These are phyloP conservation scores for Acrossocheilus wenchowensis DNA, from an alignment of 2,797 vertebrate species.

Conservation along the genomic window DNA sequence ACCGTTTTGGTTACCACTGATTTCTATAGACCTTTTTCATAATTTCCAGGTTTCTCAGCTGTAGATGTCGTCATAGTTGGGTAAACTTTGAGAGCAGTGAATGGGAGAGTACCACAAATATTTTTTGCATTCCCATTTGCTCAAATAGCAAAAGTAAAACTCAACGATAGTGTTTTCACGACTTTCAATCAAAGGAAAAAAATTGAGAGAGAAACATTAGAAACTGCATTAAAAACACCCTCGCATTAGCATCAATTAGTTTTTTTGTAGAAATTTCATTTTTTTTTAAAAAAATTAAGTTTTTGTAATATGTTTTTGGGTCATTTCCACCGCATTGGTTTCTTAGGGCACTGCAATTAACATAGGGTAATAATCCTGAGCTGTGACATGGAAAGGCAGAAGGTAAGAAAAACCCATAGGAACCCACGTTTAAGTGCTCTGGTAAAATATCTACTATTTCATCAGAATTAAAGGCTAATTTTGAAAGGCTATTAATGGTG, in stretches of 20 bases:
- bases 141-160: neutral
- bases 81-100: neutral
- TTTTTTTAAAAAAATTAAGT: neutral
- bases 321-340: neutral
- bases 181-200: no score
- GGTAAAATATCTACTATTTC: neutral
- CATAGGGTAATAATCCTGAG: neutral
- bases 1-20: neutral
- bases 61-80: no score
- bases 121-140: neutral
- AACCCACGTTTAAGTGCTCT: neutral
- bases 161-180: no score
- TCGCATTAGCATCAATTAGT: no score
- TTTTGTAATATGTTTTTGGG: neutral
- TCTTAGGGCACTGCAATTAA: neutral
- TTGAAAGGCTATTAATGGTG: neutral
- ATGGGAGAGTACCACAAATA: neutral
- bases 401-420: neutral
- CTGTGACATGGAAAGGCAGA: constrained; percentile 2
- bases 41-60: neutral
- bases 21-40: neutral
- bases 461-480: neutral
- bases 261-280: neutral
- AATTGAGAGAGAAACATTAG: no score
- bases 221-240: no score